Conservation (phyloP, 2,888 invertebrate species). For the Sesia apiformis region DNA sequence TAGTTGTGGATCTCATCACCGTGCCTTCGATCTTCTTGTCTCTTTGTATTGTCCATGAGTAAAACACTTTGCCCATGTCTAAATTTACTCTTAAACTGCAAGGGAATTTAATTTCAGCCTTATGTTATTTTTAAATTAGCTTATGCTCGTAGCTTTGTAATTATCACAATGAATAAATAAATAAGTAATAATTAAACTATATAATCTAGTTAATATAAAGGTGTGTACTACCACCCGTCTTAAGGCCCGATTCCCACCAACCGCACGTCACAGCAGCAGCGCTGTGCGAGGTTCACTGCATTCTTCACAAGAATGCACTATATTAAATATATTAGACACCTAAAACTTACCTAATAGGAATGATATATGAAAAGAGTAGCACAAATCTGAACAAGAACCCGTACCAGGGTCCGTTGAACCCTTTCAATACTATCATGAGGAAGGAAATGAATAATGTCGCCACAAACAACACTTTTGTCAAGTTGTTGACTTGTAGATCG, state of each 20-base stretch:
- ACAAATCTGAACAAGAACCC: conserved; percentile 97
- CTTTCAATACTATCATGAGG: conserved; percentile 97
- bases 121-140: background rate
- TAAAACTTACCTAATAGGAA: conserved; percentile 88
- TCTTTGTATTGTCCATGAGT: conserved; percentile 96
- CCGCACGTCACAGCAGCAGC: no score
- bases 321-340: no score
- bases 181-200: no score
- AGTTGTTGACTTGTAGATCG: conserved; percentile 96
- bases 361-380: conserved; percentile 98
- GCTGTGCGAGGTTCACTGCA: no score
- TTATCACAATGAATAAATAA: background rate
- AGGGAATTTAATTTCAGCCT: no score
- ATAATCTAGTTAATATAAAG: no score
- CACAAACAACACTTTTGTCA: conserved; percentile 95
- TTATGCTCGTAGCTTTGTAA: background rate
- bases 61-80: conserved; percentile 98
- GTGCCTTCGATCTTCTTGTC: conserved; percentile 95
- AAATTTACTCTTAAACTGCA: conserved; percentile 95
- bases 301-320: no score
- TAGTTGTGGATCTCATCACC: conserved; percentile 97
- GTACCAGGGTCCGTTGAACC: conserved; percentile 97
- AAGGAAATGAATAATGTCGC: conserved; percentile 93
- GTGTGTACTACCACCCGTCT: no score
- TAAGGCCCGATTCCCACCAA: no score